Evolutionary conservation across 2,888 invertebrate genomes (phyloP), one percentile per base, ranked within the genome.

Genomic region (Plebejus argus): DNA sequence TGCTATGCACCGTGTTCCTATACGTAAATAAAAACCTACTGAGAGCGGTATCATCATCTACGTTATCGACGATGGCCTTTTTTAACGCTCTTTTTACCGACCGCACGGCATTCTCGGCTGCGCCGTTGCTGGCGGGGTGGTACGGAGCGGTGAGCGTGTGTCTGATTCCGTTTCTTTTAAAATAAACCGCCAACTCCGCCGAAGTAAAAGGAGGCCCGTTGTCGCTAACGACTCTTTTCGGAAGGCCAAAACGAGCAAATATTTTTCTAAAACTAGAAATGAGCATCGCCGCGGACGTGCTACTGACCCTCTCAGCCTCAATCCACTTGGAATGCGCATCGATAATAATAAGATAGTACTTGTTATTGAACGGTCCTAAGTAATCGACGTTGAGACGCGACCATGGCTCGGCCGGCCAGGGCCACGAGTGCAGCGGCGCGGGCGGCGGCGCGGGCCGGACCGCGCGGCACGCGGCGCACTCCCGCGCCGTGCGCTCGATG

Each of bases 191-290:
- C 58, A 81, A 81, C n/a, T 81, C 80, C 4, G n/a, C 12, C 0
- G 78, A 76, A 1, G 56, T 70, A 74, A 83, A 83, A 1, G 82
- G 39, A 39, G 82, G 81, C 2, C 82, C 82, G 45, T 82, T n/a
- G n/a, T n/a, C n/a, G n/a, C n/a, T n/a, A n/a, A n/a, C n/a, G n/a
- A n/a, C n/a, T n/a, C n/a, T n/a, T n/a, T n/a, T n/a, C n/a, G n/a
- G n/a, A n/a, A n/a, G n/a, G n/a, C n/a, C n/a, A n/a, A n/a, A n/a
- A n/a, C n/a, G n/a, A n/a, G n/a, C n/a, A n/a, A n/a, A n/a, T n/a
- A n/a, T n/a, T n/a, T n/a, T n/a, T n/a, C n/a, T n/a, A n/a, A n/a
- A n/a, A n/a, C n/a, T n/a, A n/a, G n/a, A n/a, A n/a, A n/a, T n/a
- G n/a, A n/a, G n/a, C n/a, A n/a, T n/a, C n/a, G n/a, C n/a, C n/a